Conservation (phyloP, 1,140 invertebrate genomes). For the Drosophila erecta region DNA sequence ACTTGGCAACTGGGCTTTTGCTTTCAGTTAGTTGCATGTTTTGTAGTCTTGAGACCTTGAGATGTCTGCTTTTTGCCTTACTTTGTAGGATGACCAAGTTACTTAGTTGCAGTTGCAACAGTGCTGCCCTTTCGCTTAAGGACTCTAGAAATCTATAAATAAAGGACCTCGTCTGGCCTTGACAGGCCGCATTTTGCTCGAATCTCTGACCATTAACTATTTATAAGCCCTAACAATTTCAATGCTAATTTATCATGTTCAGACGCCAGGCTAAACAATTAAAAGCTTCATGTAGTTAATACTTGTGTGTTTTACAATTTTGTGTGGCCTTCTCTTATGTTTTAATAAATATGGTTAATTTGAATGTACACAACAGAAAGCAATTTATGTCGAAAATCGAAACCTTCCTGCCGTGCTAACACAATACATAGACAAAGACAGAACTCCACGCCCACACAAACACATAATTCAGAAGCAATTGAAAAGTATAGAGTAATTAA, state of each 20-base stretch:
- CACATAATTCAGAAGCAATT: slow-evolving; percentile 1
- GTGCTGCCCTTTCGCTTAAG: background rate
- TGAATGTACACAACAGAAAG: slow-evolving; percentile 11
- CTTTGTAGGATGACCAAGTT: slow-evolving; percentile 19
- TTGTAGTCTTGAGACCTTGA: slow-evolving; percentile 19
- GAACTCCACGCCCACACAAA: background rate
- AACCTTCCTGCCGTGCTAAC: slow-evolving; percentile 77
- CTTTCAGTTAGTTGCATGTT: slow-evolving; percentile 63
- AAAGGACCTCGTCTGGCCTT: slow-evolving; percentile 18
- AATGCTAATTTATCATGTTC: slow-evolving; percentile 32
- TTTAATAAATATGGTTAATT: slow-evolving; percentile 30
- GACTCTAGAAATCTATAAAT: slow-evolving; percentile 11
- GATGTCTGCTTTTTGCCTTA: slow-evolving; percentile 10
- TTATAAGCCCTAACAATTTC: slow-evolving; percentile 17
- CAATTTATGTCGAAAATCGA: slow-evolving; percentile 29
- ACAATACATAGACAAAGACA: slow-evolving; percentile 6
- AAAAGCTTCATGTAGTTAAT: slow-evolving; percentile 37
- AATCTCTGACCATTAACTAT: slow-evolving; percentile 10
- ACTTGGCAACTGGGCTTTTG: slow-evolving; percentile 37
- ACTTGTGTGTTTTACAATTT: slow-evolving; percentile 19
- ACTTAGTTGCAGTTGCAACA: slow-evolving; percentile 8
- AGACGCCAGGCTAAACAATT: slow-evolving; percentile 36
- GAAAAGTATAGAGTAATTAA: slow-evolving; percentile 13
- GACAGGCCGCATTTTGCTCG: slow-evolving; percentile 3
- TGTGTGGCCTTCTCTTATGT: slow-evolving; percentile 28